A percentile compares a stretch with the other conserved stretches of the same genome.
These are phyloP conservation scores for Hassar affinis DNA, from an alignment of 2,113 vertebrate species.

Conservation along the genomic window DNA sequence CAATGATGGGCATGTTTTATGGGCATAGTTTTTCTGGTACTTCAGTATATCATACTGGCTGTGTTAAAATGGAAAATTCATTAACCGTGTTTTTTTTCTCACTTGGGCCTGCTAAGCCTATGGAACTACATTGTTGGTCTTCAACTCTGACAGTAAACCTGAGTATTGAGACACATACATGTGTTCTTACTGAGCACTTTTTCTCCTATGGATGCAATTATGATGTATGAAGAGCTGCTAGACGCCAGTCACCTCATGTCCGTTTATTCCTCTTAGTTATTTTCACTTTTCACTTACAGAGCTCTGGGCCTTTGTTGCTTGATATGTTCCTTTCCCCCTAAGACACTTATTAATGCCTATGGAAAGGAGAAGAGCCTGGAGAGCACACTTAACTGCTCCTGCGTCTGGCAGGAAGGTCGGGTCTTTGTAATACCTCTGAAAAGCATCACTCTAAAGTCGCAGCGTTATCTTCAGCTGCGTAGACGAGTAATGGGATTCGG, in stretches of 20 bases:
- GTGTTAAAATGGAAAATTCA: too few relatives aligned
- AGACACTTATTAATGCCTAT: background rate
- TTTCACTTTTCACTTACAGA: background rate
- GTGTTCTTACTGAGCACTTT: background rate
- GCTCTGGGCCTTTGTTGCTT: background rate
- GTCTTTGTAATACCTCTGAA: background rate
- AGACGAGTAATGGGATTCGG: background rate
- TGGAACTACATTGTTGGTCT: too few relatives aligned
- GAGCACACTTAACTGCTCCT: background rate
- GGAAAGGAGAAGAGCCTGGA: conserved; percentile 6
- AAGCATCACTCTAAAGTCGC: background rate
- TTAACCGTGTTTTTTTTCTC: too few relatives aligned
- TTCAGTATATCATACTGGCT: too few relatives aligned
- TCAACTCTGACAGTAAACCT: too few relatives aligned
- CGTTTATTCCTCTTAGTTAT: conserved; percentile 4
- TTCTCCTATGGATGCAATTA: background rate
- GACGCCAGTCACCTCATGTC: background rate
- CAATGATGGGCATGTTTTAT: too few relatives aligned
- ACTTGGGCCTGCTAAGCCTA: too few relatives aligned
- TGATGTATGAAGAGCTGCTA: background rate
- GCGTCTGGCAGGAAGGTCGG: background rate
- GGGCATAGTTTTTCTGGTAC: too few relatives aligned
- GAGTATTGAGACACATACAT: background rate
- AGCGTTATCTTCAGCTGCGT: background rate
- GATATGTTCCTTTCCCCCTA: background rate